Conservation (phyloP, 2,888 invertebrate genomes). For the Poecilus cupreus region DNA sequence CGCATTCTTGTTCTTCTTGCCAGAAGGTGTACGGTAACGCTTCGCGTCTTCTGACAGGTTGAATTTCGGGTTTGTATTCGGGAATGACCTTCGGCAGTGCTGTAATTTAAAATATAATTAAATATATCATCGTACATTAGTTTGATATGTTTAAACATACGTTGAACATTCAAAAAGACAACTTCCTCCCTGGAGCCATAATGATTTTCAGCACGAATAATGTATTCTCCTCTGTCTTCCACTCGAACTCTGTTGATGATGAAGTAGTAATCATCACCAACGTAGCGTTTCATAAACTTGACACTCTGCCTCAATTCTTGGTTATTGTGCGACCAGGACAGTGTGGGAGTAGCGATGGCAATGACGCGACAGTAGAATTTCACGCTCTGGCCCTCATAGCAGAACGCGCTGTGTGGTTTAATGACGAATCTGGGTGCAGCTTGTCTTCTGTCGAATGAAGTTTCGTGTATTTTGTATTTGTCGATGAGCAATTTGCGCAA, state of each 20-base stretch:
- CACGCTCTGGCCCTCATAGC: slow-evolving; percentile 97
- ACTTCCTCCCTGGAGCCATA: slow-evolving; percentile 97
- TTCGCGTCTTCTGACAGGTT: slow-evolving; percentile 85
- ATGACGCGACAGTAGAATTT: slow-evolving; percentile 98
- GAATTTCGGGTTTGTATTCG: slow-evolving; percentile 80
- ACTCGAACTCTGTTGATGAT: slow-evolving; percentile 96
- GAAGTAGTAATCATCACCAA: slow-evolving; percentile 97
- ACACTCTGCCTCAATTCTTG: slow-evolving; percentile 96
- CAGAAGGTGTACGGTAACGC: slow-evolving; percentile 90
- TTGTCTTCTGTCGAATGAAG: slow-evolving; percentile 96
- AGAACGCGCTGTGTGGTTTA: slow-evolving; percentile 95
- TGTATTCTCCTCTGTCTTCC: slow-evolving; percentile 97
- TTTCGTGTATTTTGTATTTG: slow-evolving; percentile 97
- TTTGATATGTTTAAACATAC: slow-evolving; percentile 74
- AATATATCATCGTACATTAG: neutral
- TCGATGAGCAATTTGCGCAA: slow-evolving; percentile 95
- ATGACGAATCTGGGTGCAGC: slow-evolving; percentile 99
- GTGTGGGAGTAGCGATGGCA: slow-evolving; percentile 93
- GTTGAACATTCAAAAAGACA: slow-evolving; percentile 96
- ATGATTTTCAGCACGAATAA: slow-evolving; percentile 96
- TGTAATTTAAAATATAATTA: slow-evolving; percentile 68
- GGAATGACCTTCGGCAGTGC: slow-evolving; percentile 85
- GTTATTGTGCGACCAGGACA: slow-evolving; percentile 97
- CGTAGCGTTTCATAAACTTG: slow-evolving; percentile 99
- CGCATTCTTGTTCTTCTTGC: slow-evolving; percentile 94